These are phyloP conservation scores for Acrocephalus scirpaceus DNA, from an alignment of 2,797 vertebrate genomes.

Conservation along the genomic window DNA sequence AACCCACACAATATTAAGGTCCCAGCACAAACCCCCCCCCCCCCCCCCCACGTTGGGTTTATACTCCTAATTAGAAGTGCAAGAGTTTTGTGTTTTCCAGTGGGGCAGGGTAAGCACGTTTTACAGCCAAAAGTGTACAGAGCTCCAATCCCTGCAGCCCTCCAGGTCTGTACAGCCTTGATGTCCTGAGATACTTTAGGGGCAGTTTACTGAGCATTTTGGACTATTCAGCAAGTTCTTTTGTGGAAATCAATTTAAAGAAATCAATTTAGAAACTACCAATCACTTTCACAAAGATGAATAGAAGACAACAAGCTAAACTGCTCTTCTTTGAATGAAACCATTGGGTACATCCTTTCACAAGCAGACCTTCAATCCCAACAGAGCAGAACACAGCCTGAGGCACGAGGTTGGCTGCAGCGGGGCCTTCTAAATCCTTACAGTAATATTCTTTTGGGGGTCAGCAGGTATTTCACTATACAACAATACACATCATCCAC, in stretches of 20 bases:
- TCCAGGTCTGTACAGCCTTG: not conserved
- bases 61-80: not conserved
- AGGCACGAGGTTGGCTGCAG: accelerated
- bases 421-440: not conserved
- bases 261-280: not conserved
- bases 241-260: not conserved
- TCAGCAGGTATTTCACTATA: not conserved
- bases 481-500: accelerated
- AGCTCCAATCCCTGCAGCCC: not conserved
- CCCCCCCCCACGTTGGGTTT: not conserved
- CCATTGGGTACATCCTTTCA: not conserved
- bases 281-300: not conserved
- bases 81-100: not conserved
- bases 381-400: not conserved
- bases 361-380: not conserved
- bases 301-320: not conserved
- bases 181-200: not conserved
- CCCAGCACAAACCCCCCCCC: not conserved
- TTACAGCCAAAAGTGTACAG: not conserved
- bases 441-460: not conserved
- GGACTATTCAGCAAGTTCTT: not conserved
- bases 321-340: not conserved
- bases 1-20: accelerated
- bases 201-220: not conserved
- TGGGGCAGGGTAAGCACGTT: accelerated